Evolutionary conservation across 2,797 vertebrate species (phyloP).

Genomic region (Chiroxiphia lanceolata): DNA sequence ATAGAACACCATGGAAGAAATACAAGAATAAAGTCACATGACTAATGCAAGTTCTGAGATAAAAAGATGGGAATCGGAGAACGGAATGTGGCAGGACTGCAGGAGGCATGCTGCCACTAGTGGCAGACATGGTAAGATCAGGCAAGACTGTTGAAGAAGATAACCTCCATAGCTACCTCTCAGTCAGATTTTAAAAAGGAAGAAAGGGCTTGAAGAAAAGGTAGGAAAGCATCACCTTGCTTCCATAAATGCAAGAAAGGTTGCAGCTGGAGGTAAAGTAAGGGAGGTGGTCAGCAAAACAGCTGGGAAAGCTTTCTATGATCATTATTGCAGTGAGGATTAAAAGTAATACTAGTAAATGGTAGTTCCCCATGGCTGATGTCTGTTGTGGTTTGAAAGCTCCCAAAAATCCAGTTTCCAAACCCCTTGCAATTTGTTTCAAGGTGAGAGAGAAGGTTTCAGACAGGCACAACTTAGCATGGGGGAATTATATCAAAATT

Average conservation of each 20-base stretch:
- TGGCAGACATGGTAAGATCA: not conserved
- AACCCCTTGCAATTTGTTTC: too few relatives aligned
- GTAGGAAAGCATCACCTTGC: not conserved
- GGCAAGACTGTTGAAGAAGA: not conserved
- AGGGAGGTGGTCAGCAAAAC: not conserved
- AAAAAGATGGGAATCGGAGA: not conserved
- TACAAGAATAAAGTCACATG: not conserved
- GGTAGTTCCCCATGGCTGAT: not conserved
- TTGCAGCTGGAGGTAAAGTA: not conserved
- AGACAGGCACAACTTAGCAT: too few relatives aligned
- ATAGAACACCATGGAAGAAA: not conserved
- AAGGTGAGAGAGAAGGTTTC: too few relatives aligned
- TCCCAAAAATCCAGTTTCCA: too few relatives aligned
- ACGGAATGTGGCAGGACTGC: not conserved
- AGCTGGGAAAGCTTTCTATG: not conserved
- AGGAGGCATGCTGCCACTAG: not conserved
- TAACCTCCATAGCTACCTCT: not conserved
- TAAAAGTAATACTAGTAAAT: not conserved
- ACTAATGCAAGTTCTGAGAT: not conserved
- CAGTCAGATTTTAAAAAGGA: not conserved
- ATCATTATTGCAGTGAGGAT: rapidly evolving
- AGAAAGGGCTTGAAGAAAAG: not conserved
- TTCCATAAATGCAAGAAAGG: not conserved
- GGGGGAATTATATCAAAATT: too few relatives aligned
- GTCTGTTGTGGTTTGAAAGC: too few relatives aligned